phyloP scores from a whole-genome alignment of 2,797 vertebrate genomes.

The Eremophila alpestris region DNA sequence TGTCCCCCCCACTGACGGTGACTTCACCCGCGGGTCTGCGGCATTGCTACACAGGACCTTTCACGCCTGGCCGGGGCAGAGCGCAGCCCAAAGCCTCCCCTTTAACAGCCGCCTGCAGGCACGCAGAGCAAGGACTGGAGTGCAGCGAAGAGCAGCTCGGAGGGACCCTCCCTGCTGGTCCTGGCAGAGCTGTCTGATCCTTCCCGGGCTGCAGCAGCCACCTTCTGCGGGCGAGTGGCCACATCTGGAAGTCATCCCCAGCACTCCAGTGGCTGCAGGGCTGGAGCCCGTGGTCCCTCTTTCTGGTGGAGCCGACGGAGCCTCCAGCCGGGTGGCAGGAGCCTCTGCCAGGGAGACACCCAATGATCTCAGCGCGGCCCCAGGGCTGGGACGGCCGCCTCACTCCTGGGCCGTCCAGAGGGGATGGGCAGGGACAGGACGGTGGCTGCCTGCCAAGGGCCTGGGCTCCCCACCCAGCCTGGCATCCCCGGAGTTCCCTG shows the following conservation, averaged over 20 bases:
- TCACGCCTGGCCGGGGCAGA: not conserved
- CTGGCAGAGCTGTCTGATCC: not conserved
- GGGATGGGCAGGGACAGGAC: not conserved
- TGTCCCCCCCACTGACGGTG: not conserved
- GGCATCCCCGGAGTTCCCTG: accelerated
- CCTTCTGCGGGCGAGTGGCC: accelerated
- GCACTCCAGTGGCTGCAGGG: not conserved
- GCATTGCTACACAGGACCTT: not conserved
- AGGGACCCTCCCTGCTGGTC: not conserved
- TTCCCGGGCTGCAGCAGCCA: not conserved
- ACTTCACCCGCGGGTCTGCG: accelerated
- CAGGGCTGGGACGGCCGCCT: not conserved
- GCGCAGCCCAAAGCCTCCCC: not conserved
- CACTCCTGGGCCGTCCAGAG: not conserved
- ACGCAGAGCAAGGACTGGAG: not conserved
- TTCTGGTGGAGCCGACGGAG: not conserved
- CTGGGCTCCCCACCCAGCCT: not conserved
- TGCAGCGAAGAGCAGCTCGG: not conserved
- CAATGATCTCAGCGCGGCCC: conserved; percentile 40
- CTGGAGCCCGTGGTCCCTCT: not conserved
- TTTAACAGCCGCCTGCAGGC: not conserved
- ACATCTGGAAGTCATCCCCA: not conserved
- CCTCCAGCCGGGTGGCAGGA: not conserved
- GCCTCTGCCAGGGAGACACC: conserved; percentile 58
- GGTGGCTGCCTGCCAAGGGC: not conserved